These are phyloP conservation scores for Teleogryllus occipitalis DNA, from an alignment of 1,140 invertebrate species.

Conservation along the genomic window DNA sequence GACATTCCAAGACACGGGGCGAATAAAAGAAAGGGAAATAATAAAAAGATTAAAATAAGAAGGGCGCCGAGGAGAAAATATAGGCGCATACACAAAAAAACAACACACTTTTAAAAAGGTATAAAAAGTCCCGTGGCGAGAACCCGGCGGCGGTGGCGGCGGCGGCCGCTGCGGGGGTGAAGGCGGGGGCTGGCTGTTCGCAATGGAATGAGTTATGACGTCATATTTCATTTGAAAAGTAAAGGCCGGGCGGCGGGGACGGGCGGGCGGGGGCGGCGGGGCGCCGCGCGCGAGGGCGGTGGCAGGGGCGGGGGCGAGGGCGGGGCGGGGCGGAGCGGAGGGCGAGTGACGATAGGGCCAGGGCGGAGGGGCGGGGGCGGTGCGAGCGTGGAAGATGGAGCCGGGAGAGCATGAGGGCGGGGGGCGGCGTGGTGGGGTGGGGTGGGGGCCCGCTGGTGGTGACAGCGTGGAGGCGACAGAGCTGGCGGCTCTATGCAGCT, in stretches of 20 bases:
- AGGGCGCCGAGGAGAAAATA: not conserved
- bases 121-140: not conserved
- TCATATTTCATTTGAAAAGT: conserved; percentile 1
- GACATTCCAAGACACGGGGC: not conserved
- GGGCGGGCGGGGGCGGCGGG: no score
- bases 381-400: no score
- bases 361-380: no score
- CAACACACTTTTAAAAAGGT: conserved; percentile 5
- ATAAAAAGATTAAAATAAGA: conserved; percentile 2
- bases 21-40: conserved; percentile 5
- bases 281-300: no score
- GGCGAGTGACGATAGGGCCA: no score
- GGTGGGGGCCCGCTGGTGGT: no score
- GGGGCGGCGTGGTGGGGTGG: not conserved
- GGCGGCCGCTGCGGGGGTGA: not conserved
- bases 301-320: no score
- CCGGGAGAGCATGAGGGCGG: no score
- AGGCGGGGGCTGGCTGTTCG: not conserved
- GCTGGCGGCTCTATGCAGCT: no score
- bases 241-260: not conserved
- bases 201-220: conserved; percentile 4
- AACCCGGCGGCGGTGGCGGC: not conserved
- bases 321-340: no score
- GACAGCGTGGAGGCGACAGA: no score
- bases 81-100: not conserved